These are phyloP conservation scores for Acanthisitta chloris DNA, from an alignment of 2,113 vertebrate species.

Conservation along the genomic window DNA sequence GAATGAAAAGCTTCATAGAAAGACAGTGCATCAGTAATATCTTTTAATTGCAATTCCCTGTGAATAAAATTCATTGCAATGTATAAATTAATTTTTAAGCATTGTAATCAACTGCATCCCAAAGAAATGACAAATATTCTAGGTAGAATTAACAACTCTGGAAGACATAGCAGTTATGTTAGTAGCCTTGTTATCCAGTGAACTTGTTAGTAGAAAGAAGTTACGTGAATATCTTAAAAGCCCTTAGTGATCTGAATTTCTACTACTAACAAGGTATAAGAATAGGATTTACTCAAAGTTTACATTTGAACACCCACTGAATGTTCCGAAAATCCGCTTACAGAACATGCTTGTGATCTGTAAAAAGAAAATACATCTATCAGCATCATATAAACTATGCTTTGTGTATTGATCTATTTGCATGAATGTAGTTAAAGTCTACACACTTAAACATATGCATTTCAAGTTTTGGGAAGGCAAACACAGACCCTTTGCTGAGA, in stretches of 20 bases:
- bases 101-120: neutral
- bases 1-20: neutral
- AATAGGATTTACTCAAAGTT: neutral
- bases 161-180: neutral
- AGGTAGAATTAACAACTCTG: conserved; percentile 11
- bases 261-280: neutral
- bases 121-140: conserved; percentile 25
- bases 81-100: conserved; percentile 35
- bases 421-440: neutral
- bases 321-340: neutral
- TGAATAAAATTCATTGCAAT: neutral
- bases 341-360: neutral
- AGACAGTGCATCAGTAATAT: neutral
- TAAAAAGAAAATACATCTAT: neutral
- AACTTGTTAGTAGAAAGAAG: conserved; percentile 7
- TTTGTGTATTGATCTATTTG: neutral
- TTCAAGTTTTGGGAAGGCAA: neutral
- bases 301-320: neutral
- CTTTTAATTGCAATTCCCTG: neutral
- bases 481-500: neutral
- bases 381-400: neutral
- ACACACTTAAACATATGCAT: neutral
- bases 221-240: neutral
- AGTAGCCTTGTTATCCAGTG: neutral
- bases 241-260: neutral